Conservation (phyloP, 1,140 invertebrate genomes). For the Philotrypesis tridentata region DNA sequence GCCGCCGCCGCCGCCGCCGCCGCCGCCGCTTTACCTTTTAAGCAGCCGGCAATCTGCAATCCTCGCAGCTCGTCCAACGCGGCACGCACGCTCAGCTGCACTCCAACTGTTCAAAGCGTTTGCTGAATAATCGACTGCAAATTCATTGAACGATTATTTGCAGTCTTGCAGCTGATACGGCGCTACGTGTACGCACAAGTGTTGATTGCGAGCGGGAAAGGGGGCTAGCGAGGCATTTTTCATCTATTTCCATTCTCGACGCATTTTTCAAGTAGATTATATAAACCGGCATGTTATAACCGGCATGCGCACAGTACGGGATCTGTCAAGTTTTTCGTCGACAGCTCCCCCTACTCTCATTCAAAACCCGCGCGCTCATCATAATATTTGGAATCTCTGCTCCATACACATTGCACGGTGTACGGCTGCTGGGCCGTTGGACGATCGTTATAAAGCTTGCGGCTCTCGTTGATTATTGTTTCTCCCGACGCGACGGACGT, state of each 20-base stretch:
- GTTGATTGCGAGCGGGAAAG: no score
- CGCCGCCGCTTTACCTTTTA: no score
- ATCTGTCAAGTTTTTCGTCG: slow-evolving; percentile 39
- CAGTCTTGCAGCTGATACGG: no score
- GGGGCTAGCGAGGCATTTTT: neutral
- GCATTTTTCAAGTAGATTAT: slow-evolving; percentile 15
- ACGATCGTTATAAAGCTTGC: slow-evolving; percentile 43
- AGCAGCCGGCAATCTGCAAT: no score
- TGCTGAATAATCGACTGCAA: no score
- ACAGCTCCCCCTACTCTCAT: neutral
- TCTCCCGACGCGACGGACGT: neutral
- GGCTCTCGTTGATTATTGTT: slow-evolving; percentile 48
- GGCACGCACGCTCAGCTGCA: no score
- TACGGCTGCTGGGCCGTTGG: neutral
- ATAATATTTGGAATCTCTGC: slow-evolving; percentile 62
- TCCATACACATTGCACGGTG: slow-evolving; percentile 1
- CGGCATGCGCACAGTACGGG: slow-evolving; percentile 28
- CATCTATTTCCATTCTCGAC: slow-evolving; percentile 1
- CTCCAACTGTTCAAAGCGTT: no score
- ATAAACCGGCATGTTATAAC: slow-evolving; percentile 33
- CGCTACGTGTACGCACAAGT: no score
- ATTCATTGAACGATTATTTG: no score
- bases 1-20: no score
- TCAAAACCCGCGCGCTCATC: slow-evolving; percentile 51
- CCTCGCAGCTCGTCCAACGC: no score